Base-by-base conservation (phyloP, 2,888 invertebrate species). In the Dynastes grantii region DNA sequence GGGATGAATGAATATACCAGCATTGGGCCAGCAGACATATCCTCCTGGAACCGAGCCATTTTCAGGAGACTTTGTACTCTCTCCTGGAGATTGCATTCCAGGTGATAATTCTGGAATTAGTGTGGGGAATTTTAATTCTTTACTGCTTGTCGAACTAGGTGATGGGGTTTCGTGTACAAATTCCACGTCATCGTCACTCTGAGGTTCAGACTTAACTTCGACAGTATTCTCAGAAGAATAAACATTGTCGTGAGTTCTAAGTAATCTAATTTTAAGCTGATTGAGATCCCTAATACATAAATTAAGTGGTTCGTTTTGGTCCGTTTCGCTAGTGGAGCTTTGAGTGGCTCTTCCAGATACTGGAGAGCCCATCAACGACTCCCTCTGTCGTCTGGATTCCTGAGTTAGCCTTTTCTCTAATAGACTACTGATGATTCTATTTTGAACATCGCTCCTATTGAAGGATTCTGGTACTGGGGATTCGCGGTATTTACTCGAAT, bases 211-310 rank as follows among this genome's bases (percentile, higher is more conserved):
- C 88, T 93, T 93, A 5, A 93, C 90, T 81, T 92, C 91, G 0
- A 87, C 78, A 80, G 88, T 83, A 9, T 90, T 90, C 40, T 81
- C 88, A 11, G 90, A 88, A n/a, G 91, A 90, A 85, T 92, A 92
- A 65, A 92, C 91, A 85, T 93, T 92, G 0, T 92, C 92, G 80
- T 92, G 91, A 81, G 92, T 92, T 83, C 92, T 90, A 75, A 92
- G 89, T 51, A 94, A 90, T 82, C 93, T 91, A 81, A 94, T 92
- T 84, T 94, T 94, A 32, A 94, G 87, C 81, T 93, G 93, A 84
- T 92, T 93, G 70, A 93, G 90, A 85, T 96, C 96, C 75, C 95
- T 90, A 78, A 96, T 92, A 86, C 96, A 97, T 3, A 97, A 91
- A 88, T 97, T 97, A 4, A 97, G 89, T 0, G 96, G 96, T 85